These are phyloP conservation scores for Leptinotarsa defecta DNA, from an alignment of 1,140 invertebrate species.

Conservation along the genomic window DNA sequence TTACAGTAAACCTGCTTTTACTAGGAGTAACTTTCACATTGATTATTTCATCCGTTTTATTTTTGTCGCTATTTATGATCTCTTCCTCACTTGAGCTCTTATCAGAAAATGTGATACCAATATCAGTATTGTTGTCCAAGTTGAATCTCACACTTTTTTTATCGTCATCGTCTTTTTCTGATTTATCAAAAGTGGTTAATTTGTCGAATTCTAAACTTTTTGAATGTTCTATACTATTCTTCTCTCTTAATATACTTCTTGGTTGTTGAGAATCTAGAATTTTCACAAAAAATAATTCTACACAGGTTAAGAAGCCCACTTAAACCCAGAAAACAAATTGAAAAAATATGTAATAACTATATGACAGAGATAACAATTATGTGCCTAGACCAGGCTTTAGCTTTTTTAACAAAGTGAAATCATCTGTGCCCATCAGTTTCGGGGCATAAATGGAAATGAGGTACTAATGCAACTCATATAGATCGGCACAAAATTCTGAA, in stretches of 20 bases:
- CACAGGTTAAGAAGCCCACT: no score
- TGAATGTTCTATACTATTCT: conserved; percentile 51
- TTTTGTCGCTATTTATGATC: conserved; percentile 38
- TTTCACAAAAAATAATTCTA: not conserved
- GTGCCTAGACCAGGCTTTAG: no score
- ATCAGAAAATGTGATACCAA: conserved; percentile 49
- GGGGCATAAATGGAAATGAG: no score
- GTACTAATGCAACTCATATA: no score
- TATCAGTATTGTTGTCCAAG: conserved; percentile 57
- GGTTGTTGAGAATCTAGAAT: conserved; percentile 45
- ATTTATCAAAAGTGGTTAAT: conserved; percentile 41
- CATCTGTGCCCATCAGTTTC: no score
- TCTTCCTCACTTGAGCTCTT: conserved; percentile 52
- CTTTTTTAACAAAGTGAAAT: no score
- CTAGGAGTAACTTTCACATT: conserved; percentile 37
- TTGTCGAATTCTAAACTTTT: conserved; percentile 51
- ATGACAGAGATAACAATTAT: no score
- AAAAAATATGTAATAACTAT: conserved; percentile 7
- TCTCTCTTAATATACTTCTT: conserved; percentile 73
- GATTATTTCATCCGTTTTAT: conserved; percentile 40
- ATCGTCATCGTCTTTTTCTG: conserved; percentile 64
- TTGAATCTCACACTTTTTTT: conserved; percentile 74
- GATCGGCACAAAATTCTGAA: no score
- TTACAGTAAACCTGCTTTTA: conserved; percentile 35
- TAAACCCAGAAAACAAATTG: not conserved